Conservation (phyloP, 2,888 invertebrate genomes). For the Schrankia costaestrigalis region DNA sequence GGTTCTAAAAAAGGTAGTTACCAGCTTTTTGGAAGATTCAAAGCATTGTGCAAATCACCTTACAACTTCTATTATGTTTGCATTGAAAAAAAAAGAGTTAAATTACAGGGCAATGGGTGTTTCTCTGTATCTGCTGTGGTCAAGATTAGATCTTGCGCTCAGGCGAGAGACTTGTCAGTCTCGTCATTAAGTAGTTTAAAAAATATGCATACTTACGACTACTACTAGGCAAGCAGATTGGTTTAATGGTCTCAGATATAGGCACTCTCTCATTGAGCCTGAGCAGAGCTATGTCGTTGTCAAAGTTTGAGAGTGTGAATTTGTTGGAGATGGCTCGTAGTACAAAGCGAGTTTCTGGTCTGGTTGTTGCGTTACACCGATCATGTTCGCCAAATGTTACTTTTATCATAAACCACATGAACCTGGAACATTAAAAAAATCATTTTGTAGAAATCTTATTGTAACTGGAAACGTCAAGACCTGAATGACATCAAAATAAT, state of each 20-base stretch:
- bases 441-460: no score
- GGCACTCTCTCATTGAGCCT: conserved; percentile 90
- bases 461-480: no score
- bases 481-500: no score
- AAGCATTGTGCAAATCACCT: no score
- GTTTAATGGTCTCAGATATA: conserved; percentile 88
- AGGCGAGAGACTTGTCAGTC: no score
- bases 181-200: not conserved
- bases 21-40: no score
- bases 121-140: no score
- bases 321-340: conserved; percentile 88
- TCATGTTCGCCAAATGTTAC: conserved; percentile 94
- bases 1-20: no score
- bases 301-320: conserved; percentile 92
- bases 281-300: conserved; percentile 92
- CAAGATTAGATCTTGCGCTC: no score
- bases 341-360: conserved; percentile 90
- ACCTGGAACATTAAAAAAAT: conserved; percentile 77
- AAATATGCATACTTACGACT: conserved; percentile 66
- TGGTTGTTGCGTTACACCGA: conserved; percentile 86
- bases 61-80: no score
- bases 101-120: no score
- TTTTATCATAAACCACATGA: conserved; percentile 96
- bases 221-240: conserved; percentile 87
- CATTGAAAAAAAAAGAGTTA: no score